These are phyloP conservation scores for Archilochus colubris DNA, from an alignment of 2,113 vertebrate species.

Conservation along the genomic window DNA sequence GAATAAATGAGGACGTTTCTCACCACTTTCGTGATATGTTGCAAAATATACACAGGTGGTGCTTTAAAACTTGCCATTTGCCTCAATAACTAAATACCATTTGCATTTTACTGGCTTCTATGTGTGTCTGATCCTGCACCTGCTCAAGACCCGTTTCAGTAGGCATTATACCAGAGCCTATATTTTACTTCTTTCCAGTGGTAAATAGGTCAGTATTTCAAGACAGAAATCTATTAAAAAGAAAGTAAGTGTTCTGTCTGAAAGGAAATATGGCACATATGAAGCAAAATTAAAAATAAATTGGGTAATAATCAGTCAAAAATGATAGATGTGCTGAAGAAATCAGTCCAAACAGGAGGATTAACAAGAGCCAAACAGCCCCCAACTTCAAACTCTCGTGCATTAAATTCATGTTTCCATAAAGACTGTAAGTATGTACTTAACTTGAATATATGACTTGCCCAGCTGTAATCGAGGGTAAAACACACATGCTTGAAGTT, in stretches of 20 bases:
- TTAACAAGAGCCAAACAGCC: background rate
- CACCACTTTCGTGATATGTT: conserved; percentile 60
- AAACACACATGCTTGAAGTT: background rate
- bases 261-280: background rate
- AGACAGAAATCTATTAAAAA: conserved; percentile 10
- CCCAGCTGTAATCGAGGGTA: background rate
- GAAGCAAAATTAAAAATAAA: conserved; percentile 59
- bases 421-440: background rate
- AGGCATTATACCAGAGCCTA: background rate
- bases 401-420: conserved; percentile 1
- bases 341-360: background rate
- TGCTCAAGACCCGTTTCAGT: conserved; percentile 5
- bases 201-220: conserved; percentile 54
- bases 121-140: conserved; percentile 40
- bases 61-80: conserved; percentile 58
- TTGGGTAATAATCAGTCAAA: conserved; percentile 39
- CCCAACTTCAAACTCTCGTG: background rate
- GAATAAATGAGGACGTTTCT: conserved; percentile 58
- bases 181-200: conserved; percentile 40
- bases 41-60: conserved; percentile 66
- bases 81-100: conserved; percentile 48
- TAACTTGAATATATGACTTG: background rate
- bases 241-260: conserved; percentile 29
- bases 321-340: conserved; percentile 18
- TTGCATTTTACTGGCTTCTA: conserved; percentile 61